Evolutionary conservation across 2,113 vertebrate species (phyloP).

Genomic region (Hippopotamus amphibius): DNA sequence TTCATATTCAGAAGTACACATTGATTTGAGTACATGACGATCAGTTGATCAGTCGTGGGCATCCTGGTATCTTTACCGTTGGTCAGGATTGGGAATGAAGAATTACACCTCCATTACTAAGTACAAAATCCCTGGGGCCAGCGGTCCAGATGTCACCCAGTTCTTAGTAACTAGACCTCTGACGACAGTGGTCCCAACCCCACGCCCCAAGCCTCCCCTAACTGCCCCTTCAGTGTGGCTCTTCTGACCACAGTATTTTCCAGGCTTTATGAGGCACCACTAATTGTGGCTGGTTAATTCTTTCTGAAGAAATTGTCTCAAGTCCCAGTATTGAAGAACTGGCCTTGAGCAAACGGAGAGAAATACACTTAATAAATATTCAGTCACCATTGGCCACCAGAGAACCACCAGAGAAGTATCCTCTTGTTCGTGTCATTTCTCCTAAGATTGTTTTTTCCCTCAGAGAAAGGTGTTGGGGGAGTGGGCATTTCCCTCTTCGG

Average conservation of each 20-base stretch:
- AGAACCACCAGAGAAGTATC: not conserved
- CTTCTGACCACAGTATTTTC: not conserved
- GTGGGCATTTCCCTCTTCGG: not conserved
- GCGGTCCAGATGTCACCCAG: not conserved
- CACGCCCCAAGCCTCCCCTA: not conserved
- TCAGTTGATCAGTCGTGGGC: rapidly evolving
- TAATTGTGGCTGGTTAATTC: not conserved
- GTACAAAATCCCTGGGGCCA: not conserved
- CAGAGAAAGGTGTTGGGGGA: not conserved
- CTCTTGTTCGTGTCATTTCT: not conserved
- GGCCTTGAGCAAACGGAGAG: not conserved
- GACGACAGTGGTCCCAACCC: not conserved
- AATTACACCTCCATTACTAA: not conserved
- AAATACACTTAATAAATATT: not conserved
- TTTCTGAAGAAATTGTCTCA: not conserved
- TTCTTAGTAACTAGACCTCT: not conserved
- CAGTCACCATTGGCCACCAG: not conserved
- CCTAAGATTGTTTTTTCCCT: not conserved
- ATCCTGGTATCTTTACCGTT: not conserved
- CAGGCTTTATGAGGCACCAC: not conserved
- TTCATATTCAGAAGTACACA: not conserved
- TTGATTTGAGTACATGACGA: not conserved
- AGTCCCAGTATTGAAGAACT: not conserved
- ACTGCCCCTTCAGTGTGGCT: not conserved
- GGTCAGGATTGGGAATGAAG: not conserved